Evolutionary conservation across 2,113 vertebrate genomes (phyloP).

Genomic region (Ceyx cyanopectus): DNA sequence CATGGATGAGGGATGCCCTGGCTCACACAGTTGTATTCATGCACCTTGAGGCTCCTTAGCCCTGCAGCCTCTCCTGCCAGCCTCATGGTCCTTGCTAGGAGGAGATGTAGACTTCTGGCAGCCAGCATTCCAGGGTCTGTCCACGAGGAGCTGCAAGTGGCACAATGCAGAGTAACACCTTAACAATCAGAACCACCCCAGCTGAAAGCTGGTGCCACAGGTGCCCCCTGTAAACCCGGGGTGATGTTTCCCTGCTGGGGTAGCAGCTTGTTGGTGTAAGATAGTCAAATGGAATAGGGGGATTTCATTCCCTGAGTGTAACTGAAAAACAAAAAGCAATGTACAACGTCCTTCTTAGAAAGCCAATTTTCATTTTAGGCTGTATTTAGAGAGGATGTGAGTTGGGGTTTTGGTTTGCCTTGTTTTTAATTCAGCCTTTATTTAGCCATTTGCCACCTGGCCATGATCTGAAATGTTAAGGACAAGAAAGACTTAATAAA

Average conservation of each 20-base stretch:
- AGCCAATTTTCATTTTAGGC: background rate
- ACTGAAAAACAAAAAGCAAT: background rate
- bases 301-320: background rate
- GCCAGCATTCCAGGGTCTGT: background rate
- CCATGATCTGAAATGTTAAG: background rate
- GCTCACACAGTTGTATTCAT: background rate
- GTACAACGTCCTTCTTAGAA: background rate
- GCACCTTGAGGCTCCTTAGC: background rate
- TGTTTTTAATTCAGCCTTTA: background rate
- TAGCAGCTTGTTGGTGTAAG: background rate
- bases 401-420: background rate
- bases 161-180: background rate
- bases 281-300: background rate
- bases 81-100: background rate
- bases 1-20: background rate
- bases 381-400: background rate
- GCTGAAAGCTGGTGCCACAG: background rate
- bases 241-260: background rate
- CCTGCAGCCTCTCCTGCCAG: background rate
- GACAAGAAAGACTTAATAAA: background rate
- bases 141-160: background rate
- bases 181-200: background rate
- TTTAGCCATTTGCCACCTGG: background rate
- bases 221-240: background rate
- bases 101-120: background rate